Evolutionary conservation across 1,140 invertebrate genomes (phyloP).

Genomic region (Holotrichia oblita): DNA sequence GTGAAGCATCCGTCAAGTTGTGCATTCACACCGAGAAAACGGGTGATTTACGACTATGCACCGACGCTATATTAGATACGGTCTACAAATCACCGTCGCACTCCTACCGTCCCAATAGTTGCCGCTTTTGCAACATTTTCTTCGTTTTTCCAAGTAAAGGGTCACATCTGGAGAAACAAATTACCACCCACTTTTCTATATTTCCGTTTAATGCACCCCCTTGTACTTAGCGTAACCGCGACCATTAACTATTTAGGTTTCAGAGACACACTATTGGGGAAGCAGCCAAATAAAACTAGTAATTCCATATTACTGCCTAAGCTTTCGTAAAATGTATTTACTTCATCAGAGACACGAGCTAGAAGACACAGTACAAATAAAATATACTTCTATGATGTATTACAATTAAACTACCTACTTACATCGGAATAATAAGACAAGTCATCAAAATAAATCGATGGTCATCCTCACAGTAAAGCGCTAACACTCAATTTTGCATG

Average conservation of each 20-base stretch:
- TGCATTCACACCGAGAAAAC: conserved; percentile 32
- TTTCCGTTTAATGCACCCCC: background rate
- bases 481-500: too few species aligned
- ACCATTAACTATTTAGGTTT: background rate
- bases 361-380: too few species aligned
- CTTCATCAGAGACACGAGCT: too few species aligned
- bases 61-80: conserved; percentile 33
- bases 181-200: conserved; percentile 10
- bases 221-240: background rate
- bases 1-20: conserved; percentile 24
- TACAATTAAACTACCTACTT: too few species aligned
- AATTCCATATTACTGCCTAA: too few species aligned
- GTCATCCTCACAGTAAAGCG: too few species aligned
- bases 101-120: background rate
- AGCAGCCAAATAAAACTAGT: too few species aligned
- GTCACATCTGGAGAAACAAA: background rate
- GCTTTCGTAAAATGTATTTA: too few species aligned
- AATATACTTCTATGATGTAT: too few species aligned
- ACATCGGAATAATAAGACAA: too few species aligned
- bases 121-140: conserved; percentile 24
- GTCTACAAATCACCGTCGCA: conserved; percentile 26
- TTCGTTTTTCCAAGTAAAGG: background rate
- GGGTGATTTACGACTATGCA: conserved; percentile 33
- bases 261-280: too few species aligned
- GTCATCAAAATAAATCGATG: too few species aligned